Percentiles rank a stretch among this genome's conserved stretches.
Evolutionary conservation across 2,888 invertebrate species (phyloP).

Genomic region (Notodonta ziczac): DNA sequence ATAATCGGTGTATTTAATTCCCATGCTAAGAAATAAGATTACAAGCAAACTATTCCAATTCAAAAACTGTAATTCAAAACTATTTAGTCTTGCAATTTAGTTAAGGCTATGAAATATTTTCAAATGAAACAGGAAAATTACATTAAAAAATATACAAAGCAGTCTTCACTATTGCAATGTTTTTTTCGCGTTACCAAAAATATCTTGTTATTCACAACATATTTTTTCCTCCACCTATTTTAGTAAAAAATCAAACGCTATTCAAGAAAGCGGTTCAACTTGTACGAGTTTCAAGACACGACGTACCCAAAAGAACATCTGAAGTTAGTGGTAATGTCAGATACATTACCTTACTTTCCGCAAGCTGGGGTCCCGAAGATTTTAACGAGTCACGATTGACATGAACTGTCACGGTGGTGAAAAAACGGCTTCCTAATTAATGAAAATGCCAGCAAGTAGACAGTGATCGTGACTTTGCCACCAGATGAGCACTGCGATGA

Average conservation of each 20-base stretch:
- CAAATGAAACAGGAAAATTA: not conserved
- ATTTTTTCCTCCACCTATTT: not conserved
- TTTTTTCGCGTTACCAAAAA: no score
- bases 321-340: conserved; percentile 57
- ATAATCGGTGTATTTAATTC: not conserved
- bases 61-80: not conserved
- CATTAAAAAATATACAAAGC: not conserved
- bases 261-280: not conserved
- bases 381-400: conserved; percentile 53
- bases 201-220: not conserved
- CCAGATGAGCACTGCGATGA: conserved; percentile 18
- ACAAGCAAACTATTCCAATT: not conserved
- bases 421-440: conserved; percentile 41
- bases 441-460: conserved; percentile 16
- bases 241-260: not conserved
- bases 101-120: not conserved
- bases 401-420: conserved; percentile 38
- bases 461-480: conserved; percentile 34
- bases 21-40: not conserved
- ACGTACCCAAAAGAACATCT: conserved; percentile 2
- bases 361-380: conserved; percentile 24
- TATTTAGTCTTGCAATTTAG: not conserved
- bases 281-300: not conserved
- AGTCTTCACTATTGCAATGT: no score
- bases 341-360: conserved; percentile 60